These are phyloP conservation scores for Hoplias malabaricus DNA, from an alignment of 2,113 vertebrate genomes.

Conservation along the genomic window DNA sequence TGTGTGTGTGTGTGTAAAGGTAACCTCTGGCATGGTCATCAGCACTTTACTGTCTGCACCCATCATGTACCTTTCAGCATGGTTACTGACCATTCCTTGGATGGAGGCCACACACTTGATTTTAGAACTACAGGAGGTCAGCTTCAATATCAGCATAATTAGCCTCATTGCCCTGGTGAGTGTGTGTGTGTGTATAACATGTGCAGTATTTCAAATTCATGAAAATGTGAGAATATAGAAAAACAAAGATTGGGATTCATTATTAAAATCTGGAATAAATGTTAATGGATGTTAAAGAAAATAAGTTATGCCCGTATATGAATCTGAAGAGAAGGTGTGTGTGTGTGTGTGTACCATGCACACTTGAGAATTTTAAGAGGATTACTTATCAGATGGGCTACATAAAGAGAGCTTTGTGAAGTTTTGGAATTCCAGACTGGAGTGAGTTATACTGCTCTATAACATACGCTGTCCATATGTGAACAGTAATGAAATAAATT, in stretches of 20 bases:
- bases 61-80: slow-evolving; percentile 97
- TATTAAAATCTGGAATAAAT: no score
- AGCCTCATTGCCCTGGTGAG: slow-evolving; percentile 90
- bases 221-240: no score
- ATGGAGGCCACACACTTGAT: slow-evolving; percentile 89
- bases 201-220: no score
- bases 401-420: not conserved
- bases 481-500: no score
- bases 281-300: no score
- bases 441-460: not conserved
- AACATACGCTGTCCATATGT: no score
- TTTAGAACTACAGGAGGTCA: slow-evolving; percentile 89
- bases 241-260: no score
- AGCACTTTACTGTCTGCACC: slow-evolving; percentile 95
- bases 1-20: slow-evolving; percentile 64
- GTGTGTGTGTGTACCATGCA: no score
- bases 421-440: not conserved
- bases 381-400: slow-evolving; percentile 16
- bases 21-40: slow-evolving; percentile 97
- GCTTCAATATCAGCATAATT: slow-evolving; percentile 95
- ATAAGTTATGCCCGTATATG: no score
- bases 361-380: slow-evolving; percentile 1
- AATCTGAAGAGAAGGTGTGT: no score
- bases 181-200: slow-evolving; percentile 10
- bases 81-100: slow-evolving; percentile 91